Base-by-base conservation (phyloP, 2,888 invertebrate species). In the Allacma fusca region DNA sequence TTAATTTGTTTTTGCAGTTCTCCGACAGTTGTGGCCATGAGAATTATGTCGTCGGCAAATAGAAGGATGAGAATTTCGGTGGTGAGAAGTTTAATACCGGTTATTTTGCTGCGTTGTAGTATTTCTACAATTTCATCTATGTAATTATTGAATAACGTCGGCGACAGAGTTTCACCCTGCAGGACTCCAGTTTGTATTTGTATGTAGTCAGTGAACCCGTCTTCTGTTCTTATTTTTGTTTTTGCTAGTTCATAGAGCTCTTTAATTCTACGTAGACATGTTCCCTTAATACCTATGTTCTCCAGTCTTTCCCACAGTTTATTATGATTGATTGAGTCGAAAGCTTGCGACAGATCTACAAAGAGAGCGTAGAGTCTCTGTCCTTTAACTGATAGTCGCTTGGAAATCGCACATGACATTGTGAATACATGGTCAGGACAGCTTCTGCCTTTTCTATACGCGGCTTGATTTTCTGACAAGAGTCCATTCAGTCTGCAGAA, bases 1-100 rank as follows among this genome's bases (percentile, higher is more conserved):
- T 16, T 16, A 7, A 57, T 57, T 23, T 57, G 57, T 57, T 23
- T 57, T 57, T 57, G 57, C n/a, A 57, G n/a, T 57, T 57, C 57
- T 2, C 57, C n/a, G 2, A 21, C 57, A 9, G n/a, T 57, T 21
- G 57, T 57, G 4, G 57, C 4, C 23, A 57, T 57, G 2, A 57
- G 13, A 19, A 57, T 23, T 4, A 57, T 57, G 57, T 57, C 57
- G 23, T 57, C 57, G 13, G 57, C 57, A 57, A 7, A 57, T 16
- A 57, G 4, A 7, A 57, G 13, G 16, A 57, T 57, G 4, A 57
- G n/a, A 5, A 57, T 57, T 57, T 57, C 57, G 2, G 57, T 57
- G 4, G 13, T 19, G 13, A 57, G 2, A 4, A 57, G 2, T 57
- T 57, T 57, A 23, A 57, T 57, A 7, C 57, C 23, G 4, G n/a